Percentiles rank a stretch among this genome's conserved stretches.
These are phyloP conservation scores for Champsocephalus esox DNA, from an alignment of 2,797 vertebrate genomes.

Conservation along the genomic window DNA sequence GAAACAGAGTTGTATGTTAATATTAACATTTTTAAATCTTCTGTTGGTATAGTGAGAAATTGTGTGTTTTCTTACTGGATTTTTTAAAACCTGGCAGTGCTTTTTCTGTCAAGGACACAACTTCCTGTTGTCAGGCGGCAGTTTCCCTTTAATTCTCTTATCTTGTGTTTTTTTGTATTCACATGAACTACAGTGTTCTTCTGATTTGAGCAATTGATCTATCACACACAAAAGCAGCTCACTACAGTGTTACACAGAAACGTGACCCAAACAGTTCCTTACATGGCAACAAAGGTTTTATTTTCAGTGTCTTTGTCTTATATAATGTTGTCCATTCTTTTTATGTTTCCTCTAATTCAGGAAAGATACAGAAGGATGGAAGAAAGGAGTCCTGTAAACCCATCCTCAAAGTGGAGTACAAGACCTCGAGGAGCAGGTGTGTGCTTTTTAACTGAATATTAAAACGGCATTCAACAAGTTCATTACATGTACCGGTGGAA, in stretches of 20 bases:
- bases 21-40: neutral
- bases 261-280: neutral
- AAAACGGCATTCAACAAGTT: neutral
- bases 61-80: neutral
- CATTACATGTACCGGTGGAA: neutral
- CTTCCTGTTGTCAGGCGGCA: neutral
- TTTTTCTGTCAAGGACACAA: neutral
- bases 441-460: conserved; percentile 12
- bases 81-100: neutral
- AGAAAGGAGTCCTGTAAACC: conserved; percentile 98
- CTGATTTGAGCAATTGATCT: neutral
- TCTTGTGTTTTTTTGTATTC: neutral
- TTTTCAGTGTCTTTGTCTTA: neutral
- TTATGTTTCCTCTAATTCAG: conserved; percentile 71
- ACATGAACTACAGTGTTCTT: neutral
- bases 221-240: neutral
- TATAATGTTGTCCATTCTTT: neutral
- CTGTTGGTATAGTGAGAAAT: too few species aligned
- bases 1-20: neutral
- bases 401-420: conserved; percentile 98
- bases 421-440: conserved; percentile 94
- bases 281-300: neutral
- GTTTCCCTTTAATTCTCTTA: neutral
- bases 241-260: neutral
- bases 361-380: conserved; percentile 95